Evolutionary conservation across 2,888 invertebrate species (phyloP), one percentile per base, ranked within the genome.

Genomic region (Sesamia inferens): DNA sequence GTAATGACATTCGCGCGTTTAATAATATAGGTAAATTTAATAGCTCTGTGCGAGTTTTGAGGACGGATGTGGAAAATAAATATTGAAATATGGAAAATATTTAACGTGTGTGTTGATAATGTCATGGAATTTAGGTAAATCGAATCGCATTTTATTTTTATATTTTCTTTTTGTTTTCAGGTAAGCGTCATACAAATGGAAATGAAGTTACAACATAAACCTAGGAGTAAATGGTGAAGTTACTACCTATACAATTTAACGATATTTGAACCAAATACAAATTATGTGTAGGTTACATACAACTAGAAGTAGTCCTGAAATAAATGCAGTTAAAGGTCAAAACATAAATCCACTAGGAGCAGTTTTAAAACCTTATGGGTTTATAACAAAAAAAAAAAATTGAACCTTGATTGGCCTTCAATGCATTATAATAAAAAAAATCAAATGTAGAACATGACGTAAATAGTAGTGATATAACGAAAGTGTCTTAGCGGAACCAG

Each of bases 1-100:
- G 31, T 83, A 71, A 81, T 85, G 65, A 70, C 51, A 65, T 76
- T 65, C 54, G 63, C 51, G n/a, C 73, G 74, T 74, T 71, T 72
- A 42, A 62, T 54, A 70, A 76, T 31, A 31, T 31, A 31, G 69
- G 68, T 68, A 85, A 72, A 68, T 69, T 79, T 69, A 83, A 83
- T 75, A 75, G 76, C 47, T 24, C 10, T 24, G 47, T 54, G 62
- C 62, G 44, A 66, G 61, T 81, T 67, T 67, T 80, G 82, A 69
- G 68, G 68, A 78, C 79, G 73, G 73, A 69, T 58, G 68, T 59
- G 19, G 44, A 47, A 51, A 63, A 82, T 69, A 82, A 77, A 82
- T 81, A 77, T 48, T 66, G 64, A 77, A 65, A 65, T 62, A 66
- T 55, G 22, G n/a, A n/a, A 64, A 63, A 57, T 57, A 39, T 68